These are phyloP conservation scores for Onychorhynchus coronatus DNA, from an alignment of 2,113 vertebrate species.

Conservation along the genomic window DNA sequence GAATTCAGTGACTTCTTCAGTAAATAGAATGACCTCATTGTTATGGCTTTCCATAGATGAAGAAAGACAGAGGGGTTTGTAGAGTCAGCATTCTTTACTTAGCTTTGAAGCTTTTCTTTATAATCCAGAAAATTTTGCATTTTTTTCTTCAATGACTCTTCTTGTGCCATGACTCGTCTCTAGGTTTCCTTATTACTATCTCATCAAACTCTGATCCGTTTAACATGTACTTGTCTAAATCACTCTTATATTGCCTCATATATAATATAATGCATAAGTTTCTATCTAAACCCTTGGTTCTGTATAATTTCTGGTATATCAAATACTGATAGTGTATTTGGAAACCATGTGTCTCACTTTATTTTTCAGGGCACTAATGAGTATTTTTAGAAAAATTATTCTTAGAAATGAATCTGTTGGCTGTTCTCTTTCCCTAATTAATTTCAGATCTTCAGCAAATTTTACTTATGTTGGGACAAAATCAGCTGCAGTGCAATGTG, in stretches of 20 bases:
- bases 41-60: neutral
- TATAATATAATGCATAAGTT: neutral
- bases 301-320: neutral
- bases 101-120: neutral
- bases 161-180: constrained; percentile 5
- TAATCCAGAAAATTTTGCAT: neutral
- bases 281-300: neutral
- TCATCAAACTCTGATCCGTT: neutral
- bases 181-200: constrained; percentile 29
- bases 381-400: constrained; percentile 49
- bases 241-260: neutral
- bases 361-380: constrained; percentile 13
- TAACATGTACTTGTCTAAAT: constrained; percentile 4
- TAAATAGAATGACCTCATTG: neutral
- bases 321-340: neutral
- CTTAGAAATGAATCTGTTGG: neutral
- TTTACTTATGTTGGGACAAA: neutral
- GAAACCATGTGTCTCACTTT: neutral
- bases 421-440: constrained; percentile 28
- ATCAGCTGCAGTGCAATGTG: neutral
- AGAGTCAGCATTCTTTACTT: neutral
- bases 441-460: constrained; percentile 24
- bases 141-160: neutral
- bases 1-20: neutral
- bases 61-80: neutral